Evolutionary conservation across 2,888 invertebrate species (phyloP).

Genomic region (Neoitamus cyanurus): DNA sequence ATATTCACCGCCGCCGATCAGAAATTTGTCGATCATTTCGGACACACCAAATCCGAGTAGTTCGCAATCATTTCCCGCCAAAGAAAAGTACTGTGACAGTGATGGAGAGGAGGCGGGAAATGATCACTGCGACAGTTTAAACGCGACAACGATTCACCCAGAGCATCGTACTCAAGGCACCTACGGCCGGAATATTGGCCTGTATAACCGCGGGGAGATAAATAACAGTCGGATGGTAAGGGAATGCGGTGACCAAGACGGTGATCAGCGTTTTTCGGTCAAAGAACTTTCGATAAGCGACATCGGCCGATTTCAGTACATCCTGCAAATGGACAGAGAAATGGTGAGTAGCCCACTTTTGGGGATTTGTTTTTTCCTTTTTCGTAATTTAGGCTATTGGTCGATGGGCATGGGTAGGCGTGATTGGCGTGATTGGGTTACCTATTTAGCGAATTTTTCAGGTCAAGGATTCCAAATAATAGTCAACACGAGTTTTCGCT

Average conservation of each 20-base stretch:
- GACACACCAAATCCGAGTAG: conserved; percentile 48
- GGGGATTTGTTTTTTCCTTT: not conserved
- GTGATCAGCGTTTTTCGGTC: conserved; percentile 16
- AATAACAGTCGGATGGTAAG: not conserved
- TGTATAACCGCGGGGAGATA: conserved; percentile 3
- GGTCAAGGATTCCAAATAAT: no score
- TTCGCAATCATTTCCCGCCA: not conserved
- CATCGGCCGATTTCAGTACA: conserved; percentile 55
- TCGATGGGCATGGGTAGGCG: not conserved
- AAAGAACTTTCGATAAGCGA: conserved; percentile 52
- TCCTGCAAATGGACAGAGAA: conserved; percentile 56
- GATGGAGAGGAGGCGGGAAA: not conserved
- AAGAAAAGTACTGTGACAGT: not conserved
- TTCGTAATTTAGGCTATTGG: not conserved
- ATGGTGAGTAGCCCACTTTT: conserved; percentile 51
- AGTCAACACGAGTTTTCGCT: no score
- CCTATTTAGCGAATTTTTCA: no score
- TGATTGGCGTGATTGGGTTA: no score
- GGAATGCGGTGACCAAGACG: not conserved
- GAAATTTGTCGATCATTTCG: conserved; percentile 50
- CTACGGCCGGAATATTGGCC: conserved; percentile 14
- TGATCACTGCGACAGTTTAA: not conserved
- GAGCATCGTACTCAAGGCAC: not conserved
- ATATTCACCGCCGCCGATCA: conserved; percentile 48
- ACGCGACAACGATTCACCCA: not conserved